Evolutionary conservation across 2,888 invertebrate species (phyloP).

Genomic region (Eurytoma californica): DNA sequence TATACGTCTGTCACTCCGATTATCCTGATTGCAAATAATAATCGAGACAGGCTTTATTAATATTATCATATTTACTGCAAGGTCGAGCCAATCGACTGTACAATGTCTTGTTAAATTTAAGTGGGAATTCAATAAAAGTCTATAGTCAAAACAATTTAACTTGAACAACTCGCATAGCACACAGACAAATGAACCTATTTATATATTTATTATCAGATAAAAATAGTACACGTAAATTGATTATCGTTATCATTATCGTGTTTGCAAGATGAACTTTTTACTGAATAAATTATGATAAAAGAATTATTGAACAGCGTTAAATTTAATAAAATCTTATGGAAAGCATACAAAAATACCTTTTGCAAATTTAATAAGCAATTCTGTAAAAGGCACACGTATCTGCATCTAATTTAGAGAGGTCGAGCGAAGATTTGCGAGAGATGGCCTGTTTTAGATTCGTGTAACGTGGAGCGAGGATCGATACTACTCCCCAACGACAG

Average conservation of each 20-base stretch:
- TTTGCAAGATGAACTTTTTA: neutral
- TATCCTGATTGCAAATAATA: slow-evolving; percentile 47
- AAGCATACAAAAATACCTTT: neutral
- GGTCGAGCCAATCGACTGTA: slow-evolving; percentile 40
- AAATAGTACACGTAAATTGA: neutral
- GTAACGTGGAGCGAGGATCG: slow-evolving; percentile 71
- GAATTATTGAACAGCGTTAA: neutral
- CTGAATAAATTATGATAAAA: neutral
- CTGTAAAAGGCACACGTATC: slow-evolving; percentile 46
- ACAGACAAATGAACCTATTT: neutral
- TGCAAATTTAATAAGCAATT: slow-evolving; percentile 45
- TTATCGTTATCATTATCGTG: neutral
- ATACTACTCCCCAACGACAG: slow-evolving; percentile 66
- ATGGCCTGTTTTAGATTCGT: slow-evolving; percentile 62
- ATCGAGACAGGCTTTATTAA: slow-evolving; percentile 42
- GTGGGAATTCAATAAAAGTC: slow-evolving; percentile 43
- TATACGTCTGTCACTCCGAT: slow-evolving; percentile 42
- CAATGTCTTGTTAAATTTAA: slow-evolving; percentile 35
- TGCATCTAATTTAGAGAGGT: slow-evolving; percentile 49
- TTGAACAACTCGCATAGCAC: slow-evolving; percentile 12
- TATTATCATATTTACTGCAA: slow-evolving; percentile 44
- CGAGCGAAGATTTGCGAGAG: slow-evolving; percentile 49
- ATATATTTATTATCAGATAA: neutral
- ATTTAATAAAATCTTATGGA: neutral
- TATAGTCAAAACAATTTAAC: slow-evolving; percentile 40